Conservation (phyloP, 1,140 invertebrate genomes). For the Diachasma alloeum region DNA sequence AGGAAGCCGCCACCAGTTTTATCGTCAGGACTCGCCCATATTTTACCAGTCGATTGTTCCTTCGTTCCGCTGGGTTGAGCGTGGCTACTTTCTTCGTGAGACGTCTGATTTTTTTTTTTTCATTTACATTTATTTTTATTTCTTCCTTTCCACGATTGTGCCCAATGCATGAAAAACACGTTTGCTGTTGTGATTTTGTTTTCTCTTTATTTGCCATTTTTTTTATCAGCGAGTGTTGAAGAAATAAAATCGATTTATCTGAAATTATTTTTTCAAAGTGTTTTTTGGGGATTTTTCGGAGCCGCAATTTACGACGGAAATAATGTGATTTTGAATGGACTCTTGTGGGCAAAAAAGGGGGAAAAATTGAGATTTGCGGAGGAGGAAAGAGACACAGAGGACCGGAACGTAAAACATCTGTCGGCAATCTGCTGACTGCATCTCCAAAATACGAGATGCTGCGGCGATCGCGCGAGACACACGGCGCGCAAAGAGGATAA, state of each 20-base stretch:
- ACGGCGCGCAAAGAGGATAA: background rate
- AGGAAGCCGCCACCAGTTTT: conserved; percentile 54
- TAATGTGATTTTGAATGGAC: background rate
- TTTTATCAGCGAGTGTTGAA: background rate
- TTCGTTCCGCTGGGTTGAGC: conserved; percentile 25
- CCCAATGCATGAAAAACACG: background rate
- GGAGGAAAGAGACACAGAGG: conserved; percentile 15
- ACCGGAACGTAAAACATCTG: conserved; percentile 45
- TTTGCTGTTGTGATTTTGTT: background rate
- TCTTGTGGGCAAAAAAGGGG: background rate
- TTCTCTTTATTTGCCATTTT: background rate
- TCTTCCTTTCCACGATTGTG: conserved; percentile 5
- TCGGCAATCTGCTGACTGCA: conserved; percentile 44
- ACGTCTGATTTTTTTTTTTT: background rate
- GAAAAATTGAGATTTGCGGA: background rate
- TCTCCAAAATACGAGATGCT: conserved; percentile 43
- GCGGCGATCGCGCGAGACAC: conserved; percentile 29
- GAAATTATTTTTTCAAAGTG: background rate
- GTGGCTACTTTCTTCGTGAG: conserved; percentile 31
- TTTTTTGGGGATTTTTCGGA: background rate
- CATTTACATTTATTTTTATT: background rate
- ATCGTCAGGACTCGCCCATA: conserved; percentile 46
- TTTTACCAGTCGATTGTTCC: conserved; percentile 45
- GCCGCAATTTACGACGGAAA: background rate
- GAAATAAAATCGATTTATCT: background rate